Evolutionary conservation across 2,113 vertebrate genomes (phyloP), one percentile per base, ranked within the genome.

Genomic region (Austrofundulus limnaeus): DNA sequence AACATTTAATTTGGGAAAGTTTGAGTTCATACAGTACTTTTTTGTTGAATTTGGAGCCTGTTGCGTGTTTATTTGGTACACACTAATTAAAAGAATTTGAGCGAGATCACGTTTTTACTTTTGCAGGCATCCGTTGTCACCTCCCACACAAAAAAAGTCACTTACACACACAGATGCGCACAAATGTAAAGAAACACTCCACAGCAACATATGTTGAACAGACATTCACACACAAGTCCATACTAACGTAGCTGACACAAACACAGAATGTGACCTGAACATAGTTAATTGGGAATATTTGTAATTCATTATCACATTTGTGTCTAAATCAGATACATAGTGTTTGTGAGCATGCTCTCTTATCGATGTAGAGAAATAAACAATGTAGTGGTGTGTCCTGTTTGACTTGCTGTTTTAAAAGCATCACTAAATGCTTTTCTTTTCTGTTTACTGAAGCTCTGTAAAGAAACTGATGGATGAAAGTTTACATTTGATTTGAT

Each of bases 21-120:
- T 67, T 67, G 0, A 20, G 16, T 47, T 62, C n/a, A 31, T 46
- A 23, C 13, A 15, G 13, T 19, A 21, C 38, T 50, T 49, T 61
- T 16, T 61, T 53, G 28, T 28, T 28, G 24, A 68, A 66, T 72
- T 72, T 68, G 21, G 38, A 66, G 50, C 48, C 24, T 55, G 11
- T 61, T 42, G 21, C 78, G 58, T 53, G 53, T 66, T 61, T 61
- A 55, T 52, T 66, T 61, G 61, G 75, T 78, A 58, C 49, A 49
- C 43, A 52, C 60, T 83, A 86, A 89, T 89, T 85, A 77, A 53
- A 80, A 64, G 34, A 66, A 85, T 85, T 43, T 59, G 15, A 64
- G 72, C 31, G 45, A 62, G 43, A 80, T 73, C 83, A 83, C 23
- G 66, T 77, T 69, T 71, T 57, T 64, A 61, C 52, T 64, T 49